Evolutionary conservation across 1,140 invertebrate genomes (phyloP).

Genomic region (Ceratoteleas bidentatus): DNA sequence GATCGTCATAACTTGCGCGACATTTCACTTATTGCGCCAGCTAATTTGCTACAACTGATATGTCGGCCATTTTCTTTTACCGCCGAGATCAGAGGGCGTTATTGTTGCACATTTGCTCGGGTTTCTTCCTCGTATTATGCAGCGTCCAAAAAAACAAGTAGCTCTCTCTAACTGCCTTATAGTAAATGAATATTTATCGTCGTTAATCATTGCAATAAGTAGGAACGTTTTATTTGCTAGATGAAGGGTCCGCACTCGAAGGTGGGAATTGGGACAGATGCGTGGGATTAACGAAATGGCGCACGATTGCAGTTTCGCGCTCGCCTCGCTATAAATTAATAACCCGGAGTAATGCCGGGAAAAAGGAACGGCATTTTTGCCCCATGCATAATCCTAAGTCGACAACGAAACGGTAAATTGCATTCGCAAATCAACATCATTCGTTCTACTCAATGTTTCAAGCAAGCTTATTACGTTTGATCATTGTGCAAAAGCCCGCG

Average conservation of each 20-base stretch:
- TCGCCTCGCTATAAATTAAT: constrained; percentile 16
- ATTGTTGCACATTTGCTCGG: constrained; percentile 42
- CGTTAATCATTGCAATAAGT: constrained; percentile 45
- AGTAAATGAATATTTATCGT: constrained; percentile 55
- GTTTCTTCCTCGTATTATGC: constrained; percentile 39
- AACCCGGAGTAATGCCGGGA: too few species aligned
- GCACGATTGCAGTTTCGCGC: constrained; percentile 23
- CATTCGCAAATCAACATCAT: too few species aligned
- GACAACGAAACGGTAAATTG: too few species aligned
- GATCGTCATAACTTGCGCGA: constrained; percentile 43
- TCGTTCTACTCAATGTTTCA: too few species aligned
- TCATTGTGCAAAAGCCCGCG: too few species aligned
- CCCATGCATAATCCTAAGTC: too few species aligned
- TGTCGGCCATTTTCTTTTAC: constrained; percentile 40
- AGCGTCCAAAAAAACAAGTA: constrained; percentile 49
- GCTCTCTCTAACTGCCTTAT: constrained; percentile 38
- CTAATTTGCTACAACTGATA: constrained; percentile 31
- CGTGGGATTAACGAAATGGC: constrained; percentile 51
- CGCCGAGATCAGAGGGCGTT: constrained; percentile 40
- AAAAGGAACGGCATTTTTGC: too few species aligned
- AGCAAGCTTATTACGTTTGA: too few species aligned
- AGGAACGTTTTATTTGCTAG: constrained; percentile 42
- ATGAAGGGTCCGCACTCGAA: constrained; percentile 39
- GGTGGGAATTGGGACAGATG: constrained; percentile 56
- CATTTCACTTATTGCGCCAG: constrained; percentile 18